These are phyloP conservation scores for Temnothorax longispinosus DNA, from an alignment of 1,140 invertebrate species.

Conservation along the genomic window DNA sequence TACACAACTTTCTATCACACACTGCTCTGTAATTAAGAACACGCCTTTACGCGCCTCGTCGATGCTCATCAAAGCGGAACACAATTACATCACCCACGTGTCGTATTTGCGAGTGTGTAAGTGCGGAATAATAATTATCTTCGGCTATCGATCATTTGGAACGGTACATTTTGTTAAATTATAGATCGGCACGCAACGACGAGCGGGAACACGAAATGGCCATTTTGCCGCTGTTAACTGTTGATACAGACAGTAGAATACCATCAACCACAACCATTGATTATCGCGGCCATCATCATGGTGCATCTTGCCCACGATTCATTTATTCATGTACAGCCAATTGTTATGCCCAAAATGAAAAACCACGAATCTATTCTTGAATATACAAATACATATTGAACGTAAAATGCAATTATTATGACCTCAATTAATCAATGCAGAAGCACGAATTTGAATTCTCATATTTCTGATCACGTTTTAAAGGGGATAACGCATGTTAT, in stretches of 20 bases:
- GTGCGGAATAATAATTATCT: constrained; percentile 52
- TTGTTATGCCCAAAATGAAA: constrained; percentile 38
- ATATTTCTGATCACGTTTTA: not conserved
- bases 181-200: constrained; percentile 24
- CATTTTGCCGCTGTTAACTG: constrained; percentile 47
- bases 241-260: constrained; percentile 50
- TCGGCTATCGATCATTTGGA: constrained; percentile 43
- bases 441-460: not conserved
- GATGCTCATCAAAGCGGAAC: constrained; percentile 49
- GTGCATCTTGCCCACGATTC: constrained; percentile 7
- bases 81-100: constrained; percentile 28
- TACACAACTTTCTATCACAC: constrained; percentile 26
- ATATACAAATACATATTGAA: not conserved
- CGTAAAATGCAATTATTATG: not conserved
- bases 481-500: not conserved
- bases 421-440: not conserved
- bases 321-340: constrained; percentile 17
- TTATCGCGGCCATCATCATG: constrained; percentile 50
- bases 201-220: constrained; percentile 46
- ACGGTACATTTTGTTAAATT: constrained; percentile 48
- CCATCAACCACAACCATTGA: constrained; percentile 46
- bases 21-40: constrained; percentile 37
- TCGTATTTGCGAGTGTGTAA: not conserved
- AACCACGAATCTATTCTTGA: constrained; percentile 36
- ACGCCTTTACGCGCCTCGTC: constrained; percentile 45